phyloP scores from a whole-genome alignment of 1,140 invertebrate species.

The Lanistes nyassanus region DNA sequence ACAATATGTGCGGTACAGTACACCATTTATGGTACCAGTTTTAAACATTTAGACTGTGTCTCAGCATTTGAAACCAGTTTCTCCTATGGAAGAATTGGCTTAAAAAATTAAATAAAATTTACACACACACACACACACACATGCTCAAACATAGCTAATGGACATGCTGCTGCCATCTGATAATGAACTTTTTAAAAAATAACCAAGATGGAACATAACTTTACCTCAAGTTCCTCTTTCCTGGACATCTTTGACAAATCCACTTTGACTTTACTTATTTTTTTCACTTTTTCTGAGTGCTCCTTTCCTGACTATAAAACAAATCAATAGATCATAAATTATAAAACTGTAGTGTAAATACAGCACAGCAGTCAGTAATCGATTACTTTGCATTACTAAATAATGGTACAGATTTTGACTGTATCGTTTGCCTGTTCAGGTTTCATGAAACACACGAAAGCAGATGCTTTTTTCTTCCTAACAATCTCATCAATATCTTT shows the following conservation, averaged over 20 bases:
- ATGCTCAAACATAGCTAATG: not conserved
- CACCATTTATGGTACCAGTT: not conserved
- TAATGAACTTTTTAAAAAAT: not conserved
- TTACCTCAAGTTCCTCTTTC: slow-evolving; percentile 75
- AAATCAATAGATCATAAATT: too few species aligned
- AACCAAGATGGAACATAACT: not conserved
- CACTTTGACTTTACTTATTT: slow-evolving; percentile 72
- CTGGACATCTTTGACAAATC: slow-evolving; percentile 81
- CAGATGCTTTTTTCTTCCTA: too few species aligned
- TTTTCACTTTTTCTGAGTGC: slow-evolving; percentile 3
- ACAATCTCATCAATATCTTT: too few species aligned
- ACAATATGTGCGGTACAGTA: not conserved
- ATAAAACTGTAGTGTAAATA: too few species aligned
- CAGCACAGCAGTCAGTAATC: too few species aligned
- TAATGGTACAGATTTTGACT: too few species aligned
- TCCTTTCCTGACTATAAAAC: too few species aligned
- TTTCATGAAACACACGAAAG: too few species aligned
- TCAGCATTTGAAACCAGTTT: not conserved
- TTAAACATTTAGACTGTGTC: not conserved
- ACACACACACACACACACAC: not conserved
- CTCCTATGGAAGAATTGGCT: too few species aligned
- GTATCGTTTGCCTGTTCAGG: too few species aligned
- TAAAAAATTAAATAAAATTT: too few species aligned
- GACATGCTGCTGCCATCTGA: not conserved
- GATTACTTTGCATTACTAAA: too few species aligned